A percentile compares a stretch with the other conserved stretches of the same genome.
These are phyloP conservation scores for Vanessa tameamea DNA, from an alignment of 1,140 invertebrate genomes.

Conservation along the genomic window DNA sequence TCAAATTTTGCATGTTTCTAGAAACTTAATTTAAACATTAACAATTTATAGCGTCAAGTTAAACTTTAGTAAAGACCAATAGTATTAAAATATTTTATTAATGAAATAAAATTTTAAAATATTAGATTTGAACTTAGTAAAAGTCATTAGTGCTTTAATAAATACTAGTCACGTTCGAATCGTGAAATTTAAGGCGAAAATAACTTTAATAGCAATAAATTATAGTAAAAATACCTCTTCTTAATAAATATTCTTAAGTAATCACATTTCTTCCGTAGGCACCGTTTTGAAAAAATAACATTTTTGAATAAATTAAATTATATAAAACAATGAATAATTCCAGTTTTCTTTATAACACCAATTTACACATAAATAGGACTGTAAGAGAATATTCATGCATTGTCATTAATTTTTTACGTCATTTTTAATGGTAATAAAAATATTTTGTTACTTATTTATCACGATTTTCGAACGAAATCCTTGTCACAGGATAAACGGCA, in stretches of 20 bases:
- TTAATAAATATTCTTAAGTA: conserved; percentile 27
- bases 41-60: conserved; percentile 53
- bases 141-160: conserved; percentile 54
- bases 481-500: too few relatives aligned
- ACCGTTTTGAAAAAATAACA: conserved; percentile 17
- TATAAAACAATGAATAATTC: conserved; percentile 15
- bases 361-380: conserved; percentile 19
- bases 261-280: conserved; percentile 35
- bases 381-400: background rate
- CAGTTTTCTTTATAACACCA: conserved; percentile 28
- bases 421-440: background rate
- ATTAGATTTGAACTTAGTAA: conserved; percentile 68
- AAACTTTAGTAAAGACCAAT: conserved; percentile 76
- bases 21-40: conserved; percentile 57
- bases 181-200: conserved; percentile 36
- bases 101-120: conserved; percentile 41
- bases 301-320: conserved; percentile 16
- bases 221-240: conserved; percentile 35
- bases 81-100: conserved; percentile 69
- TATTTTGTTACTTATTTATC: conserved; percentile 7
- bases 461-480: background rate
- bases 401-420: background rate
- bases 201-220: conserved; percentile 43
- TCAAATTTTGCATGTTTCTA: conserved; percentile 65
- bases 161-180: conserved; percentile 44